Percentiles rank a stretch among this genome's conserved stretches.
phyloP scores from a whole-genome alignment of 2,113 vertebrate species.

The Labeo rohita region DNA sequence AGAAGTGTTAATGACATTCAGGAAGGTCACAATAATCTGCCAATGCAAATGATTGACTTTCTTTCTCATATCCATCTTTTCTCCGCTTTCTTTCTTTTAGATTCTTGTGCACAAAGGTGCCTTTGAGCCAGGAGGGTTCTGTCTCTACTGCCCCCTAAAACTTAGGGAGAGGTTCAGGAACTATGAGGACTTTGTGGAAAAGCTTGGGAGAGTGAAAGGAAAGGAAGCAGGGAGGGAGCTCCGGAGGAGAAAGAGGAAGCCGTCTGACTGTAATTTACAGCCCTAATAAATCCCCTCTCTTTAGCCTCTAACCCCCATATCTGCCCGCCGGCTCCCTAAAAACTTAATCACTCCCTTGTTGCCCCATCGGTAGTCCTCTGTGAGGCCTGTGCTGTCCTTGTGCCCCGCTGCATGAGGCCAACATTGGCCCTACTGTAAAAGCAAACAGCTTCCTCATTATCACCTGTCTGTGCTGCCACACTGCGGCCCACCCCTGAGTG shows the following conservation, averaged over 20 bases:
- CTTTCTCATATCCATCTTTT: conserved; percentile 8
- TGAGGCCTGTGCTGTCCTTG: conserved; percentile 50
- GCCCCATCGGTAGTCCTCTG: conserved; percentile 48
- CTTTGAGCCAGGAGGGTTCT: conserved; percentile 31
- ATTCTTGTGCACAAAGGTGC: conserved; percentile 40
- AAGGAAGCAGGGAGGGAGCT: conserved; percentile 33
- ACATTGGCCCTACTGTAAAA: conserved; percentile 50
- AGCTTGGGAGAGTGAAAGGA: conserved; percentile 2
- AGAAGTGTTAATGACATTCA: conserved; percentile 51
- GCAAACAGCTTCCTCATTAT: conserved; percentile 61
- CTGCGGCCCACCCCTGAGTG: conserved; percentile 49
- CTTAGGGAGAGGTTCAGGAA: background rate
- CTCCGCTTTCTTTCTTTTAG: background rate
- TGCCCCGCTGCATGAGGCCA: conserved; percentile 51
- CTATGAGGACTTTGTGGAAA: conserved; percentile 57
- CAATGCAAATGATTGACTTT: conserved; percentile 23
- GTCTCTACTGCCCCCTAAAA: conserved; percentile 14
- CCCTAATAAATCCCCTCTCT: conserved; percentile 76
- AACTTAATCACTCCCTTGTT: conserved; percentile 73
- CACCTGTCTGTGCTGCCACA: conserved; percentile 42
- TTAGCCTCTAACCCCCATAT: conserved; percentile 76
- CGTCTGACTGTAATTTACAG: conserved; percentile 74
- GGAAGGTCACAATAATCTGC: conserved; percentile 52
- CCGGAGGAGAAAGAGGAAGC: conserved; percentile 44
- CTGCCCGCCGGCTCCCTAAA: conserved; percentile 72